A percentile compares a stretch with the other conserved stretches of the same genome.
Conservation (phyloP, 2,888 invertebrate species). For the Limulus polyphemus region DNA sequence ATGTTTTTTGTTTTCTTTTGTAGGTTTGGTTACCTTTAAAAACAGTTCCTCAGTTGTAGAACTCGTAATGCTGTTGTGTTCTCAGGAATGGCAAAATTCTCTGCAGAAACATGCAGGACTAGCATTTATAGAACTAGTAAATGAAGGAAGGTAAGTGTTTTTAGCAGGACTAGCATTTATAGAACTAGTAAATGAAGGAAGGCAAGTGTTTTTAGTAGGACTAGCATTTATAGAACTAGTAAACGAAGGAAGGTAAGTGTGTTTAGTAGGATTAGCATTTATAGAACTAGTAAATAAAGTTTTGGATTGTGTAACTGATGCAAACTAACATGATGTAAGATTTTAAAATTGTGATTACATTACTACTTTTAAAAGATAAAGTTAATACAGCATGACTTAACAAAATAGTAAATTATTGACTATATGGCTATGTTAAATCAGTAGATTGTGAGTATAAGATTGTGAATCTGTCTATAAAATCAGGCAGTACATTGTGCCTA, state of each 20-base stretch:
- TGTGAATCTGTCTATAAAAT: too few relatives aligned
- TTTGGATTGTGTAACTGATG: too few relatives aligned
- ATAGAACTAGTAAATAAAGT: too few relatives aligned
- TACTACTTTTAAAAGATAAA: too few relatives aligned
- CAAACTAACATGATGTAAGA: too few relatives aligned
- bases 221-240: slow-evolving; percentile 98
- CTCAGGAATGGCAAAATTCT: slow-evolving; percentile 99
- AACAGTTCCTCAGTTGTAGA: slow-evolving; percentile 42
- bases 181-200: slow-evolving; percentile 96
- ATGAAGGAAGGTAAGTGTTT: slow-evolving; percentile 65
- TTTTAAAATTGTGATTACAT: too few relatives aligned
- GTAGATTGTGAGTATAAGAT: too few relatives aligned
- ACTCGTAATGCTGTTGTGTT: slow-evolving; percentile 96
- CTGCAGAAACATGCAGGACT: slow-evolving; percentile 98
- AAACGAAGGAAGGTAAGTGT: slow-evolving; percentile 69
- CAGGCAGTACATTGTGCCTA: too few relatives aligned
- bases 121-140: slow-evolving; percentile 98
- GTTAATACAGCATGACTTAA: too few relatives aligned
- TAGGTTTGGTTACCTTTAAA: background rate
- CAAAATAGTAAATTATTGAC: too few relatives aligned
- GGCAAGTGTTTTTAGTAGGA: slow-evolving; percentile 47
- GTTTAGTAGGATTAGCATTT: too few relatives aligned
- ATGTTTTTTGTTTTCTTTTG: background rate
- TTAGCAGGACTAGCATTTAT: slow-evolving; percentile 82
- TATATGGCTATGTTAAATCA: too few relatives aligned